Conservation (phyloP, 2,888 invertebrate genomes). For the Mimachlamys varia region DNA sequence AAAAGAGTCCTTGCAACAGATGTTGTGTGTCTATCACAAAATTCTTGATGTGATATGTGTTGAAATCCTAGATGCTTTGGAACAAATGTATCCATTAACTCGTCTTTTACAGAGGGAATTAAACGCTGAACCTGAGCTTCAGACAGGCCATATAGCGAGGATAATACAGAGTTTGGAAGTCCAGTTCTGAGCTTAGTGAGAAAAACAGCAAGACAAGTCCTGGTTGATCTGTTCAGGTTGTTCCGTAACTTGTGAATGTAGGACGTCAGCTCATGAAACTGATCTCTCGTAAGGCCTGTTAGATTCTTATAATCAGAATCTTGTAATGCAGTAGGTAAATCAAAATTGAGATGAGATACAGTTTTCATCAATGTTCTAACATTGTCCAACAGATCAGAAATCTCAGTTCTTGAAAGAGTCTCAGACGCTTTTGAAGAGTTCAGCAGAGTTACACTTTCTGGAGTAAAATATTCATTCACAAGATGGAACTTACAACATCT, state of each 20-base stretch:
- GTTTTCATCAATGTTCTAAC: not conserved
- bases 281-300: constrained; percentile 23
- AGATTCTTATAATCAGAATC: constrained; percentile 29
- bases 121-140: no score
- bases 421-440: not conserved
- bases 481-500: not conserved
- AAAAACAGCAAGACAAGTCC: constrained; percentile 32
- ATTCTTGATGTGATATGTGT: no score
- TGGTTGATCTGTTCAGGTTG: not conserved
- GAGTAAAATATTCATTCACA: not conserved
- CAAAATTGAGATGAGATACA: not conserved
- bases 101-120: no score
- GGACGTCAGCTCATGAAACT: constrained; percentile 32
- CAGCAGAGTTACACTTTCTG: not conserved
- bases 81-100: no score
- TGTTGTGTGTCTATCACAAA: no score
- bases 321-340: not conserved
- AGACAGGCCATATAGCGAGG: not conserved
- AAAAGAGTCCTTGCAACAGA: no score
- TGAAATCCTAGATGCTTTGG: no score
- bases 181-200: constrained; percentile 37
- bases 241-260: not conserved
- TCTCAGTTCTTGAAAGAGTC: not conserved
- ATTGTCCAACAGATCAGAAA: not conserved
- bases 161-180: constrained; percentile 17